phyloP scores from a whole-genome alignment of 2,113 vertebrate genomes.

The Oreocharis arfaki region DNA sequence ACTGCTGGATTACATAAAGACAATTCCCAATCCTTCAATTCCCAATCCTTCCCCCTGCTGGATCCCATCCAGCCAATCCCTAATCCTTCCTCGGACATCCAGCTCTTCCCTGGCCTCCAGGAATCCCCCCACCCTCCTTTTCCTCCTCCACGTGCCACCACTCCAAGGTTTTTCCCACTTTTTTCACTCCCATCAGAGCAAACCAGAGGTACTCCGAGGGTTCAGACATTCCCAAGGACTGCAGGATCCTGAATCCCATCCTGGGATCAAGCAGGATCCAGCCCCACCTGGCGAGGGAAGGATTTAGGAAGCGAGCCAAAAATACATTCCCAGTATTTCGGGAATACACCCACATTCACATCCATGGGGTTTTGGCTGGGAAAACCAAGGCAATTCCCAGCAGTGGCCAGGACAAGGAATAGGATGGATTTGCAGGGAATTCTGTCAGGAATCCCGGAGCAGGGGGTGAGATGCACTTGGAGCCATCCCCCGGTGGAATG shows the following conservation, averaged over 20 bases:
- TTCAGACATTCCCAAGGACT: not conserved
- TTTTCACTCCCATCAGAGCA: not conserved
- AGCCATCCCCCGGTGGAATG: not conserved
- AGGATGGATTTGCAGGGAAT: not conserved
- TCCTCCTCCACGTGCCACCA: accelerated
- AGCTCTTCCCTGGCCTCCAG: not conserved
- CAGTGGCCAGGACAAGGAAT: not conserved
- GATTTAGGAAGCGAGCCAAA: not conserved
- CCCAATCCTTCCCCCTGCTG: not conserved
- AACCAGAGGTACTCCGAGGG: not conserved
- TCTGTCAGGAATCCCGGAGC: not conserved
- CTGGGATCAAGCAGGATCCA: not conserved
- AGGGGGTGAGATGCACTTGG: not conserved
- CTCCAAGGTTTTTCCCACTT: not conserved
- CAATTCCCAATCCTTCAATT: too few species aligned
- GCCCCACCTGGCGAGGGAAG: not conserved
- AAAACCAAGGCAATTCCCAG: not conserved
- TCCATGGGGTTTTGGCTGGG: not conserved
- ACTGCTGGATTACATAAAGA: not conserved
- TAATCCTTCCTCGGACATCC: not conserved
- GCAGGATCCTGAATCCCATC: not conserved
- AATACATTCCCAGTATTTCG: not conserved
- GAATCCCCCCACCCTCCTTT: not conserved
- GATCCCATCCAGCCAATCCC: not conserved
- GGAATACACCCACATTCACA: accelerated